Evolutionary conservation across 2,888 invertebrate genomes (phyloP), one percentile per base, ranked within the genome.

Genomic region (Scaptomyza caliginosa): DNA sequence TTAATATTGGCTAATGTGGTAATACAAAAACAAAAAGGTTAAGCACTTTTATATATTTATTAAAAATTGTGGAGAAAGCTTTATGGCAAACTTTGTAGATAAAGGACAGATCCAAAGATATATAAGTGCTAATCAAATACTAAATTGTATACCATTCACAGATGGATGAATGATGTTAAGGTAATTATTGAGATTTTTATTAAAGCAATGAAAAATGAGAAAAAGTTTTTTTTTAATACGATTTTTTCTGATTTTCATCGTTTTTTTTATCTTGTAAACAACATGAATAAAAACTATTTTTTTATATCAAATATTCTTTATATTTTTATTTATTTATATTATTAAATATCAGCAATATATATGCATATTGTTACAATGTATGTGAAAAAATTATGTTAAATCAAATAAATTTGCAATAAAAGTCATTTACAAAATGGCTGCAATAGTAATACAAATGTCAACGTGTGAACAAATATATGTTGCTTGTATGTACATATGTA

Each of bases 1-100:
- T 79, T 79, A 66, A 62, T 64, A 65, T 50, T 58, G 56, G 68
- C 57, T 56, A 62, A 68, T 65, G 72, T 67, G 68, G 43, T 52
- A 30, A 67, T 75, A 63, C 57, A 57, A 48, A 46, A 58, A 51
- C 39, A 19, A 7, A 4, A n/a, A 30, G 13, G n/a, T n/a, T 26
- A 26, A 26, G 3, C 26, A 26, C 26, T 26, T 4, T 30, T 11
- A n/a, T 30, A 30, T 30, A n/a, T n/a, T n/a, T 30, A 4, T n/a
- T n/a, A n/a, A 30, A 30, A 13, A n/a, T 7, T 32, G 13, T 32
- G 13, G 6, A 13, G 6, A 32, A 32, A n/a, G 13, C 32, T n/a
- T 17, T 26, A 50, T 45, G 16, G 6, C 16, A n/a, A n/a, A n/a
- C n/a, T n/a, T n/a, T n/a, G n/a, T 43, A 26, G 24, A 26, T 2